phyloP scores from a whole-genome alignment of 2,797 vertebrate genomes.

The Eulemur rubriventer region DNA sequence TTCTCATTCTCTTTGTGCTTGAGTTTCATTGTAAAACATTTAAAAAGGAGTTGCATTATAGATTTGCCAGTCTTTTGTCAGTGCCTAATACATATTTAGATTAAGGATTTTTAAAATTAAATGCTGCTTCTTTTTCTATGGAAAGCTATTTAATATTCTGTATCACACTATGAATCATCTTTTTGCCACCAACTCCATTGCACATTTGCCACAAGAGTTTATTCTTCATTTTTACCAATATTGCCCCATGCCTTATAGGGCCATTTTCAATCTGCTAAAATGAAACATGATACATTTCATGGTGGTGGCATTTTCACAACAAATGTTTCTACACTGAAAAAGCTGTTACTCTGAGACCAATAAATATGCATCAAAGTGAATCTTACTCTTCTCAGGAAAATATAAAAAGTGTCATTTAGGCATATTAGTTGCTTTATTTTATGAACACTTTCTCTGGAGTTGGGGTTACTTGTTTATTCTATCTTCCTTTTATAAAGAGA shows the following conservation, averaged over 20 bases:
- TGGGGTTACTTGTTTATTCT: not conserved
- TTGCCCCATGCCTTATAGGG: not conserved
- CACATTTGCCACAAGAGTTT: not conserved
- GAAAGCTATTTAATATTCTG: slow-evolving; percentile 24
- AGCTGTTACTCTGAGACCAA: slow-evolving; percentile 26
- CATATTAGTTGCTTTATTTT: not conserved
- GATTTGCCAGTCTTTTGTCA: not conserved
- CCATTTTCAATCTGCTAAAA: slow-evolving; percentile 44
- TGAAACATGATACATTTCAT: slow-evolving; percentile 44
- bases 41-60: not conserved
- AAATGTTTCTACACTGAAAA: slow-evolving; percentile 25
- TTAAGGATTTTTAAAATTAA: not conserved
- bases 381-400: slow-evolving; percentile 17
- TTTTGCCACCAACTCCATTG: slow-evolving; percentile 22
- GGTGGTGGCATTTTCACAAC: slow-evolving; percentile 35
- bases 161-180: slow-evolving; percentile 39
- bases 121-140: not conserved
- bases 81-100: not conserved
- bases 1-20: not conserved
- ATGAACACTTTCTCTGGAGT: not conserved
- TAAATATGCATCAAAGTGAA: slow-evolving; percentile 54
- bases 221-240: slow-evolving; percentile 17
- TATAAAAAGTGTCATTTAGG: slow-evolving; percentile 31
- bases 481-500: slow-evolving; percentile 19
- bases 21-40: not conserved